phyloP scores from a whole-genome alignment of 2,797 vertebrate genomes.

The Cephalopachus bancanus region DNA sequence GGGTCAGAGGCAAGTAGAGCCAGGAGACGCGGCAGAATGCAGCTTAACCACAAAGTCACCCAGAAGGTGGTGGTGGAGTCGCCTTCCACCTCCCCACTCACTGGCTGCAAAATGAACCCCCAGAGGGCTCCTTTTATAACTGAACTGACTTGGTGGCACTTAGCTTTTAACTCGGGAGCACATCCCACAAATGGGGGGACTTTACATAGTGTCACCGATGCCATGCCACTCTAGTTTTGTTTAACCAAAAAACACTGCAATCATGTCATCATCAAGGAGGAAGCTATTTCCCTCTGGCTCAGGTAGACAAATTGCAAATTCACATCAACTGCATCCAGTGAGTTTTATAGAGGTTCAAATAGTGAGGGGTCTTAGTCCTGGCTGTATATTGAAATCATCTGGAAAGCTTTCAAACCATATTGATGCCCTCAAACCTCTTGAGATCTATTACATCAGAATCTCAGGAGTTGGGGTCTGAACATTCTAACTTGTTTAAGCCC shows the following conservation, averaged over 20 bases:
- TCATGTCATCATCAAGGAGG: background rate
- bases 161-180: background rate
- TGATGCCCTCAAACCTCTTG: background rate
- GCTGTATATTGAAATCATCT: background rate
- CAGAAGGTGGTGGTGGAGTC: rapidly evolving
- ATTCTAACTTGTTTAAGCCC: background rate
- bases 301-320: background rate
- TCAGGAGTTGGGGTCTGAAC: background rate
- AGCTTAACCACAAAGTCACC: background rate
- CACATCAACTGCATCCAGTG: background rate
- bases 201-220: background rate
- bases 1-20: background rate
- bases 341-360: background rate
- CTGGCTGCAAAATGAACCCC: background rate
- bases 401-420: background rate
- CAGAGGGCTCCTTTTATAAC: no score
- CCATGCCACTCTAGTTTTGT: background rate
- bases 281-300: background rate
- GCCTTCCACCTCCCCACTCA: background rate
- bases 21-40: background rate
- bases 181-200: background rate
- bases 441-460: background rate
- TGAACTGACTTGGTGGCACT: background rate
- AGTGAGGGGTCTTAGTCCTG: background rate
- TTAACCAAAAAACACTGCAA: background rate